phyloP scores from a whole-genome alignment of 2,113 vertebrate species.

The Pseudolaguvia tuberculata region DNA sequence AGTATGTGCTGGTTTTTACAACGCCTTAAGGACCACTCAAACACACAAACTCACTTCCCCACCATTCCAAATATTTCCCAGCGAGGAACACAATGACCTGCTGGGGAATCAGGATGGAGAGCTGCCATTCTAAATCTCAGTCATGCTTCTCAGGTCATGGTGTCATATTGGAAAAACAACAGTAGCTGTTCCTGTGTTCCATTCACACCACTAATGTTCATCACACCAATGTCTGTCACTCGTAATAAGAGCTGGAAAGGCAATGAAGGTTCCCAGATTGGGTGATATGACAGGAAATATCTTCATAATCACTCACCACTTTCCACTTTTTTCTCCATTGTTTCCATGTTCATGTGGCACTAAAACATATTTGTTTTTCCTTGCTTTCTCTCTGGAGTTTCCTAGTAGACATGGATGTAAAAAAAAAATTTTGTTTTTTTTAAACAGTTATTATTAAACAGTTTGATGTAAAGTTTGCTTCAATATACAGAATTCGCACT shows the following conservation, averaged over 20 bases:
- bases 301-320: conserved; percentile 9
- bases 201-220: conserved; percentile 62
- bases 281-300: conserved; percentile 62
- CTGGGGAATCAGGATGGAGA: conserved; percentile 3
- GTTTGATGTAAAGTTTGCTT: neutral
- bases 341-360: conserved; percentile 6
- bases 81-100: conserved; percentile 35
- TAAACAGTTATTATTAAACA: too few relatives aligned
- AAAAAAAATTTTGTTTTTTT: too few relatives aligned
- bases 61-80: conserved; percentile 26
- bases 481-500: neutral
- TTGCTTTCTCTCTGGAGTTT: neutral
- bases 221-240: conserved; percentile 34
- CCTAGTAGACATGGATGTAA: neutral
- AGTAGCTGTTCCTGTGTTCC: conserved; percentile 45
- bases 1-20: conserved; percentile 21
- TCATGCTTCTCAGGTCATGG: conserved; percentile 41
- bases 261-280: conserved; percentile 46
- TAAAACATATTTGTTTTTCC: neutral
- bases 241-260: conserved; percentile 3
- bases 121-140: neutral
- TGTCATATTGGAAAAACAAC: conserved; percentile 58
- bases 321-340: conserved; percentile 52
- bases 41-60: conserved; percentile 31
- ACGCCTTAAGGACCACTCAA: conserved; percentile 13